A percentile compares a stretch with the other conserved stretches of the same genome.
Conservation (phyloP, 2,888 invertebrate species). For the Syrphus vitripennis region DNA sequence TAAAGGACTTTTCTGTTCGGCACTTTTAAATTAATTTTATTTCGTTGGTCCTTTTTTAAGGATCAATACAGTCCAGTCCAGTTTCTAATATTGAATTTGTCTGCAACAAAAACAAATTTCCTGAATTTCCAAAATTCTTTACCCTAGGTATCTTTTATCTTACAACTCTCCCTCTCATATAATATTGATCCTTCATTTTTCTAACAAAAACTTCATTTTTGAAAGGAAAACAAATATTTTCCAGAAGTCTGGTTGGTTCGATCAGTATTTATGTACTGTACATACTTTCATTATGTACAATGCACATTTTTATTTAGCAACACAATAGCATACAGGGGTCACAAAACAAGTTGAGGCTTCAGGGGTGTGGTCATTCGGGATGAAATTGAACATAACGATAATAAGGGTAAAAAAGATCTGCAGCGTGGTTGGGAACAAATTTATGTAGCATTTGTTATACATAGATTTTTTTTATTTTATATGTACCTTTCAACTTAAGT, state of each 20-base stretch:
- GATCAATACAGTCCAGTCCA: no score
- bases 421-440: not conserved
- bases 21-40: no score
- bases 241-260: conserved; percentile 10
- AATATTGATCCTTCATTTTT: not conserved
- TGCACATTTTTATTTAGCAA: not conserved
- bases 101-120: not conserved
- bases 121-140: not conserved
- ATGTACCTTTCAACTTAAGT: no score
- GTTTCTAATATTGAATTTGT: no score
- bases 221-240: not conserved
- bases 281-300: not conserved
- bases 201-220: conserved; percentile 8
- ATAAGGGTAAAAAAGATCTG: not conserved
- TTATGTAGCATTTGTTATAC: no score
- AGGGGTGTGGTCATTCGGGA: conserved; percentile 28
- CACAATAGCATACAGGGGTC: not conserved
- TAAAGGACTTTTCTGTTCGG: no score
- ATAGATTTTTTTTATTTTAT: no score
- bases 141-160: not conserved
- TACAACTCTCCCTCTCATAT: not conserved
- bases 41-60: no score
- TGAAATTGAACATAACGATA: not conserved
- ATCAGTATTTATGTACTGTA: not conserved
- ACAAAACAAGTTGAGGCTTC: not conserved